These are phyloP conservation scores for Sternarchorhynchus goeldii DNA, from an alignment of 2,797 vertebrate species.

Conservation along the genomic window DNA sequence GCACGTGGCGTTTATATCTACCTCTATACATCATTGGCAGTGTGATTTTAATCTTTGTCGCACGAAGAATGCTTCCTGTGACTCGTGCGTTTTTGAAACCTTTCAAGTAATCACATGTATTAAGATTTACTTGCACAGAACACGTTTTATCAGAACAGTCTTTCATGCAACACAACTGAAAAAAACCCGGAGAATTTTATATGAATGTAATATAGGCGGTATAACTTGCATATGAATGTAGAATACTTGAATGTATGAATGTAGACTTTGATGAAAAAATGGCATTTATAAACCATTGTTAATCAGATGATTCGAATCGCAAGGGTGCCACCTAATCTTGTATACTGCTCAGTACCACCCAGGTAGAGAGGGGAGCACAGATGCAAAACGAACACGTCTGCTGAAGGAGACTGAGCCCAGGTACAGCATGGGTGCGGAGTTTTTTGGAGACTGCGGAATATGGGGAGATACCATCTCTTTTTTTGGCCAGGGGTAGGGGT, in stretches of 20 bases:
- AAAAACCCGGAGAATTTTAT: too few relatives aligned
- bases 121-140: too few relatives aligned
- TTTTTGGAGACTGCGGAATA: conserved; percentile 56
- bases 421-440: conserved; percentile 37
- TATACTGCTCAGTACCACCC: background rate
- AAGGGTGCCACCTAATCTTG: background rate
- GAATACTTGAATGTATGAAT: background rate
- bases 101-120: background rate
- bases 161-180: background rate
- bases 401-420: conserved; percentile 33
- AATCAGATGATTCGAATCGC: background rate
- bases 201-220: too few relatives aligned
- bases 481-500: conserved; percentile 7
- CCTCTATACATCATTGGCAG: too few relatives aligned
- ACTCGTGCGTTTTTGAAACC: too few relatives aligned
- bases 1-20: background rate
- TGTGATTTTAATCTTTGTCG: too few relatives aligned
- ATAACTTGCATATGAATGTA: too few relatives aligned
- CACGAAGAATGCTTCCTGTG: background rate
- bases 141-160: background rate
- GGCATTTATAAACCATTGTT: background rate
- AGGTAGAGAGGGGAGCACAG: conserved; percentile 31
- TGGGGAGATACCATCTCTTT: conserved; percentile 51
- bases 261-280: background rate
- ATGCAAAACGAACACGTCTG: conserved; percentile 45